Percentiles rank a stretch among this genome's conserved stretches.
Conservation (phyloP, 2,113 vertebrate species). For the Clarias magur region DNA sequence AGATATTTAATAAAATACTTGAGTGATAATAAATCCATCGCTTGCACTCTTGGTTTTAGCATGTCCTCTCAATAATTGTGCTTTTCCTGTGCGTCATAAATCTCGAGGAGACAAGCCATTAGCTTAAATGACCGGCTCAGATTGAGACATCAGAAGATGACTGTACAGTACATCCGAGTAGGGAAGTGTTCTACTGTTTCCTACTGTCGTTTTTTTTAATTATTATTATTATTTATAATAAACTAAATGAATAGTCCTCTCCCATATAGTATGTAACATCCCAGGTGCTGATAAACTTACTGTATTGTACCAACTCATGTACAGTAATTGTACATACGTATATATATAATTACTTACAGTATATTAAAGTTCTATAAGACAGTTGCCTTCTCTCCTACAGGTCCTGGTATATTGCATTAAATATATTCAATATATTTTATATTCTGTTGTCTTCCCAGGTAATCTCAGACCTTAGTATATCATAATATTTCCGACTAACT, state of each 20-base stretch:
- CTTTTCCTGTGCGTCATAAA: slow-evolving; percentile 66
- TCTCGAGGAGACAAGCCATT: slow-evolving; percentile 66
- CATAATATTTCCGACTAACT: background rate
- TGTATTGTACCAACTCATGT: background rate
- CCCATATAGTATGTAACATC: background rate
- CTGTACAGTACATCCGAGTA: background rate
- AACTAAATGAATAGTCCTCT: background rate
- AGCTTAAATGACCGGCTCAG: slow-evolving; percentile 63
- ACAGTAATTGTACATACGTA: background rate
- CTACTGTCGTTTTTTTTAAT: background rate
- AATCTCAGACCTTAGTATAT: background rate
- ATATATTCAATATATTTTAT: too few species aligned
- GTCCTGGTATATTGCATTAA: background rate
- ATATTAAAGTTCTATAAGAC: background rate
- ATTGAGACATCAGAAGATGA: slow-evolving; percentile 25
- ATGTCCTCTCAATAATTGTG: slow-evolving; percentile 70
- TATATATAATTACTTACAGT: background rate
- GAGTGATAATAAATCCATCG: slow-evolving; percentile 64
- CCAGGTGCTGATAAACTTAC: background rate
- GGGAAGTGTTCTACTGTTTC: background rate
- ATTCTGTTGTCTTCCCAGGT: background rate
- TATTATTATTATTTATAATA: background rate
- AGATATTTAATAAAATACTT: slow-evolving; percentile 65
- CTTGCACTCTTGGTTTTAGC: slow-evolving; percentile 55
- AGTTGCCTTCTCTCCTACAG: background rate